phyloP scores from a whole-genome alignment of 2,113 vertebrate species.

The Dicentrarchus labrax region DNA sequence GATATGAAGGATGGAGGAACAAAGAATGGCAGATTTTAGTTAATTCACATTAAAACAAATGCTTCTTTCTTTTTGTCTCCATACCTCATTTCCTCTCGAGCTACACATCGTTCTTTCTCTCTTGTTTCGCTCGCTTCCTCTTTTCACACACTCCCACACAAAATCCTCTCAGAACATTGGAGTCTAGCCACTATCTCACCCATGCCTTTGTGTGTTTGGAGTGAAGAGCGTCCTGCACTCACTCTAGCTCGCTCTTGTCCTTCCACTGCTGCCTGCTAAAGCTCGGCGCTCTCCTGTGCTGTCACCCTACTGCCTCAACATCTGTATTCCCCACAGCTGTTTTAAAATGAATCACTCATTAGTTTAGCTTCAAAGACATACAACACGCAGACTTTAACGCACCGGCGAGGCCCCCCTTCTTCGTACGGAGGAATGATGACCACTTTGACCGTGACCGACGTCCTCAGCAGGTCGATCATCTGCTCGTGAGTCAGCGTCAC shows the following conservation, averaged over 20 bases:
- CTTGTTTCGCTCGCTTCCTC: conserved; percentile 65
- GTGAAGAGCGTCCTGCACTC: conserved; percentile 50
- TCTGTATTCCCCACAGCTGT: conserved; percentile 32
- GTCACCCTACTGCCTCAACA: conserved; percentile 22
- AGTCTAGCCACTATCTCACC: conserved; percentile 76
- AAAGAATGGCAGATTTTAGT: conserved; percentile 32
- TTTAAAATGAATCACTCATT: conserved; percentile 17
- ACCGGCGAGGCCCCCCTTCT: conserved; percentile 92
- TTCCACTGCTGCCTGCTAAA: conserved; percentile 26
- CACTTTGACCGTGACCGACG: conserved; percentile 94
- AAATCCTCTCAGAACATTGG: conserved; percentile 77
- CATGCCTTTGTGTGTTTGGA: conserved; percentile 60
- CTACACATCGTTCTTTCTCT: conserved; percentile 36
- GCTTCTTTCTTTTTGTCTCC: conserved; percentile 44
- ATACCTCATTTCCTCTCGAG: conserved; percentile 43
- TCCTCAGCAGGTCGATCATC: conserved; percentile 95
- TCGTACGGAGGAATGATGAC: conserved; percentile 93
- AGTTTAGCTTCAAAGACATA: conserved; percentile 9
- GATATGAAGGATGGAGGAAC: conserved; percentile 21
- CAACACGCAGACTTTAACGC: conserved; percentile 29
- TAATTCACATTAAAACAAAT: conserved; percentile 47
- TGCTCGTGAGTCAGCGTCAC: conserved; percentile 94
- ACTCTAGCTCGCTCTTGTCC: conserved; percentile 28
- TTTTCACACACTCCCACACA: conserved; percentile 80
- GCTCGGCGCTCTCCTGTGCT: background rate